Evolutionary conservation across 2,797 vertebrate genomes (phyloP), one percentile per base, ranked within the genome.

Genomic region (Crypturellus tataupa): DNA sequence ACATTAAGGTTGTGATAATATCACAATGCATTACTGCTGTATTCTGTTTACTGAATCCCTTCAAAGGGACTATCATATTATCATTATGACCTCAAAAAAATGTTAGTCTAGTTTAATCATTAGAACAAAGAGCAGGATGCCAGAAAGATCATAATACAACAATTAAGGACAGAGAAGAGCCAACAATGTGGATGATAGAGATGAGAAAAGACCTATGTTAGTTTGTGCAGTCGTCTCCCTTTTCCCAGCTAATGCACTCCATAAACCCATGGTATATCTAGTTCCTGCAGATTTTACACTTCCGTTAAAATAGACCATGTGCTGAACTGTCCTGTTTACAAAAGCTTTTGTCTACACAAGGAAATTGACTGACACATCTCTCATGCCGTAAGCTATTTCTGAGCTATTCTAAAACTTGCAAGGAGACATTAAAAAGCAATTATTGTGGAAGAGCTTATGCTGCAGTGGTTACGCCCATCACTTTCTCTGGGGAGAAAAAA

Each of bases 41-140:
- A 35, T 64, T 88, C 42, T 72, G 37, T 72, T 89, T 89, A 59
- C 69, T 68, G 31, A 87, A 62, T 51, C 56, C 31, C 47, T 93
- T 95, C 88, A 87, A 90, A 94, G 84, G 72, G 84, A 83, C 80
- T 96, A 93, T 93, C 75, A 18, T 94, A 75, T 95, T 94, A 89
- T 90, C 59, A 72, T 53, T 78, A 13, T 77, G 84, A 94, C 89
- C 84, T 94, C 62, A 78, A 85, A 94, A 95, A 87, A 85, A 91
- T 80, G 67, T 85, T 87, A 79, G 70, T 88, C 80, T 82, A 95
- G 53, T 95, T 97, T 89, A 85, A 89, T 90, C 44, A 0, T 95
- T 92, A 92, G 72, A 89, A 89, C 29, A 87, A 95, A 90, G 58
- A 80, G 62, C 69, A 46, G 56, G 62, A 92, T 44, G 76, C 92